Evolutionary conservation across 2,888 invertebrate genomes (phyloP).

Genomic region (Eupithecia exiguata): DNA sequence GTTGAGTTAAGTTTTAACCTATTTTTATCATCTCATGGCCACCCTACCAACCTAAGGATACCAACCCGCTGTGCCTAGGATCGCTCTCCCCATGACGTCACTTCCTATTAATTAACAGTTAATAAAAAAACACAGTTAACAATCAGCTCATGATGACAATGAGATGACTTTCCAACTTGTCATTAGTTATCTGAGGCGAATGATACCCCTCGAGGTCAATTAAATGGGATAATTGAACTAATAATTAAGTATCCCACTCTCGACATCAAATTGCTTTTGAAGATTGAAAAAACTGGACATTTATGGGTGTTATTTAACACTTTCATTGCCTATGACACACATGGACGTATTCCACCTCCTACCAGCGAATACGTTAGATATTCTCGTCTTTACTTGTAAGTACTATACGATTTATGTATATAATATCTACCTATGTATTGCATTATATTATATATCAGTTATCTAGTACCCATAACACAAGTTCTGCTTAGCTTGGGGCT

Average conservation of each 20-base stretch:
- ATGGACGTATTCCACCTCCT: too few species aligned
- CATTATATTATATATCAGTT: too few species aligned
- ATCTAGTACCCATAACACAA: too few species aligned
- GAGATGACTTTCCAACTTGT: constrained; percentile 45
- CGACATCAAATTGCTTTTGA: neutral
- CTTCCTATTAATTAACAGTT: constrained; percentile 61
- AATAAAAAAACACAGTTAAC: constrained; percentile 19
- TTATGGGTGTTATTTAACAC: neutral
- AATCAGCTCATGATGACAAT: constrained; percentile 26
- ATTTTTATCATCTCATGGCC: constrained; percentile 39
- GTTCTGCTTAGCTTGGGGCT: too few species aligned
- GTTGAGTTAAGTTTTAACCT: too few species aligned
- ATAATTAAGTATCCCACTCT: constrained; percentile 41
- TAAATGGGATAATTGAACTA: constrained; percentile 60
- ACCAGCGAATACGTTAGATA: neutral
- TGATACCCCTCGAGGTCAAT: constrained; percentile 55
- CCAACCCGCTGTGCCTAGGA: constrained; percentile 58
- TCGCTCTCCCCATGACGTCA: constrained; percentile 61
- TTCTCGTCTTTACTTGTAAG: neutral
- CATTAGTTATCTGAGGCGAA: neutral
- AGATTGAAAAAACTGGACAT: neutral
- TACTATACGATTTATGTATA: too few species aligned
- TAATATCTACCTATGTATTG: too few species aligned
- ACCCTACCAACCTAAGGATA: constrained; percentile 48
- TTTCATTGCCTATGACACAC: neutral